phyloP scores from a whole-genome alignment of 2,888 invertebrate species.

The Bombyx huttoni region DNA sequence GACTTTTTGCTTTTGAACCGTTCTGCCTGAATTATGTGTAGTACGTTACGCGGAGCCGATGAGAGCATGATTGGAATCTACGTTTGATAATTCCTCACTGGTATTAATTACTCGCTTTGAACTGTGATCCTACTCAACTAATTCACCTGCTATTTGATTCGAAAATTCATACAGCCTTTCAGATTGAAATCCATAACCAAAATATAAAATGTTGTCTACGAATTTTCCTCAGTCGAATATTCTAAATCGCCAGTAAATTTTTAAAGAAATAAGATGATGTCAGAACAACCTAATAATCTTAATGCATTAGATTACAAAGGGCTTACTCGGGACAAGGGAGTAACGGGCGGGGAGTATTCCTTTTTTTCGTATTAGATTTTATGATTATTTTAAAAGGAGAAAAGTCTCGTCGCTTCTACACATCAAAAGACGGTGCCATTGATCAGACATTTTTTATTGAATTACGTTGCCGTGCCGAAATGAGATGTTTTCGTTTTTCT shows the following conservation, averaged over 20 bases:
- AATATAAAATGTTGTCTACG: not conserved
- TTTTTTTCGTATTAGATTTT: slow-evolving; percentile 52
- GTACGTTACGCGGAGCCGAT: slow-evolving; percentile 25
- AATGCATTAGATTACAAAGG: slow-evolving; percentile 61
- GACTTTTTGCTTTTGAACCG: slow-evolving; percentile 48
- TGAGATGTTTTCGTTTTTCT: slow-evolving; percentile 23
- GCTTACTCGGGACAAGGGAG: slow-evolving; percentile 26
- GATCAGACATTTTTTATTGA: slow-evolving; percentile 31
- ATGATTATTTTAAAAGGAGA: slow-evolving; percentile 50
- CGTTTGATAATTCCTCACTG: slow-evolving; percentile 14
- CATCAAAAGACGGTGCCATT: slow-evolving; percentile 33
- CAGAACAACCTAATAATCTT: slow-evolving; percentile 54
- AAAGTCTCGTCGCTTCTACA: slow-evolving; percentile 25
- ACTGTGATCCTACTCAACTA: slow-evolving; percentile 3
- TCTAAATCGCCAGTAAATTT: slow-evolving; percentile 33
- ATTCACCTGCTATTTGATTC: not conserved
- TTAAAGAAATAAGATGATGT: slow-evolving; percentile 44
- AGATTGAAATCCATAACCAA: not conserved
- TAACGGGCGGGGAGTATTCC: slow-evolving; percentile 25
- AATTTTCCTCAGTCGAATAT: not conserved
- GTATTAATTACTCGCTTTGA: slow-evolving; percentile 16
- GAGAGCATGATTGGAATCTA: slow-evolving; percentile 24
- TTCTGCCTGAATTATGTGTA: slow-evolving; percentile 30
- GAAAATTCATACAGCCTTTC: not conserved
- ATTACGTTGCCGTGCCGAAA: slow-evolving; percentile 28